Conservation (phyloP, 1,140 invertebrate genomes). For the Anastrepha ludens region DNA sequence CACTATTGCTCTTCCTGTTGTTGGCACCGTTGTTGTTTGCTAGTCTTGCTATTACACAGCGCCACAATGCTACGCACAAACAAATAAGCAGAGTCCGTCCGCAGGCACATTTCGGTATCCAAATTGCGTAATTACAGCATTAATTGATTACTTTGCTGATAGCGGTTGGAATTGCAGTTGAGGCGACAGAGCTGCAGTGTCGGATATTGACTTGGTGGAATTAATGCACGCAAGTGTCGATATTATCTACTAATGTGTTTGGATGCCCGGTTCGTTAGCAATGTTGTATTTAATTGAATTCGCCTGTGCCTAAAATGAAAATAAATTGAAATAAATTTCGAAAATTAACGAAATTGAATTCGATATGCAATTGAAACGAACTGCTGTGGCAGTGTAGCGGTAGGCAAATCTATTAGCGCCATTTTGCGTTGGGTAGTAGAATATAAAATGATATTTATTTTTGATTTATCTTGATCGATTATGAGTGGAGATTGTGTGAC, state of each 20-base stretch:
- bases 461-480: neutral
- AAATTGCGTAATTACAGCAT: conserved; percentile 48
- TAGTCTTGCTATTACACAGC: neutral
- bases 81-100: neutral
- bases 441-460: neutral
- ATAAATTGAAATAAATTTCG: conserved; percentile 7
- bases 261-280: neutral
- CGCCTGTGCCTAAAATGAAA: neutral
- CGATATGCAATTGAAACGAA: neutral
- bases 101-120: conserved; percentile 43
- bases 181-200: neutral
- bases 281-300: conserved; percentile 14
- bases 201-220: neutral
- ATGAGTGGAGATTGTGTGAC: neutral
- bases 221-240: conserved; percentile 43
- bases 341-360: conserved; percentile 39
- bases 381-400: neutral
- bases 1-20: neutral
- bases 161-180: neutral
- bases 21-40: neutral
- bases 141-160: conserved; percentile 52
- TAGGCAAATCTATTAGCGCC: neutral
- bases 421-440: neutral
- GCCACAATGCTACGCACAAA: neutral
- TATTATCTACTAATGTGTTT: conserved; percentile 34